phyloP scores from a whole-genome alignment of 2,888 invertebrate genomes.

The Drosophila macrospina region DNA sequence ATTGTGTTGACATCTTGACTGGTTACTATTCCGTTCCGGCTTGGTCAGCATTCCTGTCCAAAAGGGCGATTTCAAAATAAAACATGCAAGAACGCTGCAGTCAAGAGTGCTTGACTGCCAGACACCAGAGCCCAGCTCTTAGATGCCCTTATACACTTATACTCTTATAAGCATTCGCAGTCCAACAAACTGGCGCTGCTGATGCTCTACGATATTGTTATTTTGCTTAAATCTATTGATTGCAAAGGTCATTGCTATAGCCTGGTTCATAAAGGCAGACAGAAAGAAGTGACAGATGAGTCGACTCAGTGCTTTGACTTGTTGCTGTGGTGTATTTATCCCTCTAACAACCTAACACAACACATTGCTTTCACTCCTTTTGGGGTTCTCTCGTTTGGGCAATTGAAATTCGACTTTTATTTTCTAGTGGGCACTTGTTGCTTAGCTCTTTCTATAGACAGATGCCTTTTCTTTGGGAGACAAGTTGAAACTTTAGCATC shows the following conservation, averaged over 20 bases:
- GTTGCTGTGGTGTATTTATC: constrained; percentile 18
- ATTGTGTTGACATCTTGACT: constrained; percentile 44
- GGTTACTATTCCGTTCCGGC: not conserved
- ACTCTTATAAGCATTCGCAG: not conserved
- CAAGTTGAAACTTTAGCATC: constrained; percentile 38
- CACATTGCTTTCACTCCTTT: constrained; percentile 46
- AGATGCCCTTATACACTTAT: not conserved
- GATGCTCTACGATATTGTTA: too few species aligned
- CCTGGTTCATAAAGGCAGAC: not conserved
- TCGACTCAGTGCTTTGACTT: not conserved
- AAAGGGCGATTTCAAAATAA: not conserved
- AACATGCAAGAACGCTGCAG: not conserved
- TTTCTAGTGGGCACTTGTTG: constrained; percentile 67
- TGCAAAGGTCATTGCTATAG: not conserved
- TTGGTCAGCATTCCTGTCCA: constrained; percentile 3
- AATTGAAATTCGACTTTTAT: constrained; percentile 61
- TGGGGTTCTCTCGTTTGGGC: constrained; percentile 29
- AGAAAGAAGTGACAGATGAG: not conserved
- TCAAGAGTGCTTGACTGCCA: not conserved
- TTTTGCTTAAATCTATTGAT: not conserved
- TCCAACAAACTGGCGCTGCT: too few species aligned
- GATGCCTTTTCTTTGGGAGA: constrained; percentile 45
- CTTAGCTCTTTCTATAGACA: constrained; percentile 30
- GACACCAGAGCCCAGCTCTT: not conserved
- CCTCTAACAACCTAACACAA: constrained; percentile 32